Conservation (phyloP, 2,113 vertebrate genomes). For the Hippoglossus stenolepis region DNA sequence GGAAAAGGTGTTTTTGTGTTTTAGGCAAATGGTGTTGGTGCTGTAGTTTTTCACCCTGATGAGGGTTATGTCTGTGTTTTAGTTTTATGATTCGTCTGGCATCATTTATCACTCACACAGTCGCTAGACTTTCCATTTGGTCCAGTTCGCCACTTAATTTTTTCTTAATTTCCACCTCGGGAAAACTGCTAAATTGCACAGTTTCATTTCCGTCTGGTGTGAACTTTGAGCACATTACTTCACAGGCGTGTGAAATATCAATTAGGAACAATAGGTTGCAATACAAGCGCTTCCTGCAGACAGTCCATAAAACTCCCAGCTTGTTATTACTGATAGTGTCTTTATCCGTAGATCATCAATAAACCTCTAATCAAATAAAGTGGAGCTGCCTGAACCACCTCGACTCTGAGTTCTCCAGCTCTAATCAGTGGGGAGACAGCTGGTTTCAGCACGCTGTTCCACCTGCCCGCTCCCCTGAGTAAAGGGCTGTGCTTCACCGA, state of each 20-base stretch:
- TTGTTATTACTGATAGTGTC: conserved; percentile 43
- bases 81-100: conserved; percentile 59
- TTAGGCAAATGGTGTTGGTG: conserved; percentile 34
- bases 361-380: conserved; percentile 61
- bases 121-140: conserved; percentile 58
- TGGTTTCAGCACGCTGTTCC: conserved; percentile 73
- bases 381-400: conserved; percentile 42
- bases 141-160: conserved; percentile 62
- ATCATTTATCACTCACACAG: conserved; percentile 54
- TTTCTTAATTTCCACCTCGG: conserved; percentile 63
- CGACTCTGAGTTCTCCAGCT: conserved; percentile 40
- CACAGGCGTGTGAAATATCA: conserved; percentile 46
- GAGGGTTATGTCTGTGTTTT: conserved; percentile 41
- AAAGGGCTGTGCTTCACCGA: conserved; percentile 71
- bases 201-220: conserved; percentile 32
- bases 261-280: conserved; percentile 15
- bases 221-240: conserved; percentile 26
- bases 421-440: conserved; percentile 77
- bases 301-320: conserved; percentile 43
- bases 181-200: conserved; percentile 50
- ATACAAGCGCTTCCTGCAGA: conserved; percentile 15
- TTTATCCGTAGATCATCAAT: conserved; percentile 56
- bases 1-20: conserved; percentile 27
- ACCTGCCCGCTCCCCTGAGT: conserved; percentile 76
- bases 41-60: conserved; percentile 53